Conservation (phyloP, 37 sponge, comb jelly and placozoan genomes). For the Eunapius fragilis region DNA sequence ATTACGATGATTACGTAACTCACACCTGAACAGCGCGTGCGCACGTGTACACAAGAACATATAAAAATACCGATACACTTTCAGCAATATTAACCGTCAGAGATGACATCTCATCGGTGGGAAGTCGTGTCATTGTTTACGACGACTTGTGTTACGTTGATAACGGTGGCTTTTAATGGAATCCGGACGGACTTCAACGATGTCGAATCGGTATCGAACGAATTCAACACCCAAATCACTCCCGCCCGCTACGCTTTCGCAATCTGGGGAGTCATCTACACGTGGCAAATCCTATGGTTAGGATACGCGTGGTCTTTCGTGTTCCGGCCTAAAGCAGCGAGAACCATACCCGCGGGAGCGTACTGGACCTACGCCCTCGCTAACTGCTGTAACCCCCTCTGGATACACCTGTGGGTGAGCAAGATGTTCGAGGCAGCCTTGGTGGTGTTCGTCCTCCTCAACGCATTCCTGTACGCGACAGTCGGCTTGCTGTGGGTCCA, state of each 20-base stretch:
- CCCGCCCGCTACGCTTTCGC: conserved; percentile 63
- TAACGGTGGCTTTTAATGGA: not conserved
- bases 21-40: too few relatives aligned
- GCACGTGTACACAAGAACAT: too few relatives aligned
- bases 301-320: conserved; percentile 66
- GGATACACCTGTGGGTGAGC: conserved; percentile 57
- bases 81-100: too few relatives aligned
- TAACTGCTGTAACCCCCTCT: conserved; percentile 27
- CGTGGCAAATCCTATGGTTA: conserved; percentile 62
- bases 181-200: not conserved
- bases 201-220: conserved; percentile 25
- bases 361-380: conserved; percentile 16
- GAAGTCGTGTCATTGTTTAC: not conserved
- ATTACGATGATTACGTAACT: too few relatives aligned
- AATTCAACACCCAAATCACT: conserved; percentile 32
- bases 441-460: conserved; percentile 19
- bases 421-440: conserved; percentile 11
- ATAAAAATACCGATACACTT: too few relatives aligned
- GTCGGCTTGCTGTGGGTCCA: not conserved
- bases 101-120: too few relatives aligned
- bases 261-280: conserved; percentile 68
- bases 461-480: not conserved
- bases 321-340: conserved; percentile 21
- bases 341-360: conserved; percentile 11
- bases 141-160: not conserved